Evolutionary conservation across 2,113 vertebrate species (phyloP).

Genomic region (Indri indri): DNA sequence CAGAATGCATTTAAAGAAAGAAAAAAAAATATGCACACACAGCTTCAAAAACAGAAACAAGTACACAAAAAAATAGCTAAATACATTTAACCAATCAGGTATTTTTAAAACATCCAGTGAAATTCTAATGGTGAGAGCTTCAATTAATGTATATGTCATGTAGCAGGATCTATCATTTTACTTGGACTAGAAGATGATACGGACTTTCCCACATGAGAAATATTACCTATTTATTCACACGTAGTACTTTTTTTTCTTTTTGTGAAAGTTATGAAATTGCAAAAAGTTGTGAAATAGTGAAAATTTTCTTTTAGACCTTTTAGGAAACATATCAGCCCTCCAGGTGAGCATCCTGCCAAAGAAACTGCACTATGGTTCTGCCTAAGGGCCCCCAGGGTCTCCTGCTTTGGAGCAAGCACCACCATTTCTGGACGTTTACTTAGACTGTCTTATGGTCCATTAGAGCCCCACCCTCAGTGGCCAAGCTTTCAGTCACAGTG

Average conservation of each 20-base stretch:
- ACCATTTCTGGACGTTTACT: neutral
- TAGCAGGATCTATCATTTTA: neutral
- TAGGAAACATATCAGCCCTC: accelerated
- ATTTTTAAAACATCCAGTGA: neutral
- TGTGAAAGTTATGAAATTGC: neutral
- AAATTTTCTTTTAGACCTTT: neutral
- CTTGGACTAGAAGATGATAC: neutral
- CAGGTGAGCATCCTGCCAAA: neutral
- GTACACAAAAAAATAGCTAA: neutral
- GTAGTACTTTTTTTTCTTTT: neutral
- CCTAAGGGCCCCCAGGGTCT: accelerated
- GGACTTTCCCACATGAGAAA: neutral
- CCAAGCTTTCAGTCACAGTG: neutral
- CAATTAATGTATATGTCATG: neutral
- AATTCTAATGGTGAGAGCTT: neutral
- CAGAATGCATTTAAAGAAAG: neutral
- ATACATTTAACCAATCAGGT: neutral
- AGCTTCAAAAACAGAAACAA: neutral
- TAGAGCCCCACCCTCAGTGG: accelerated
- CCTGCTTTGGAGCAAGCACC: neutral
- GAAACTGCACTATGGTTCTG: accelerated
- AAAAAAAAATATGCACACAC: neutral
- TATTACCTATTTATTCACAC: neutral
- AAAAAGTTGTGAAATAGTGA: neutral
- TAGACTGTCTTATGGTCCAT: neutral